Conservation (phyloP, 2,113 vertebrate species). For the Strigops habroptila region DNA sequence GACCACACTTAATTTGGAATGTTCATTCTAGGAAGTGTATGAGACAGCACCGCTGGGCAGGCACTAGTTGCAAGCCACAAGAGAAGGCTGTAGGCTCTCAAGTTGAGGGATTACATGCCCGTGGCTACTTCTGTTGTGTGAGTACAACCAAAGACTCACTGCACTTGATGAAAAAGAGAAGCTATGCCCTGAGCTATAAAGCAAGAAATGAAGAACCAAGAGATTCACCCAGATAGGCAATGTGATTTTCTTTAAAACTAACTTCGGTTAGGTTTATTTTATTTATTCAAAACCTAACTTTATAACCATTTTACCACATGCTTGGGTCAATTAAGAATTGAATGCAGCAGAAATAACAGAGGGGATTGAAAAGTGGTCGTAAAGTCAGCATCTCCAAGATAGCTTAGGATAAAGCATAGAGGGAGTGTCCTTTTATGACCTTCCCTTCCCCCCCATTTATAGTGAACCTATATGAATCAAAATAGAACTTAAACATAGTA, state of each 20-base stretch:
- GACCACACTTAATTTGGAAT: not conserved
- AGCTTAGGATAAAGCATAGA: not conserved
- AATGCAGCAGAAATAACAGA: not conserved
- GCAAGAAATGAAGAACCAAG: not conserved
- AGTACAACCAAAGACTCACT: not conserved
- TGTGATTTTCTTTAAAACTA: not conserved
- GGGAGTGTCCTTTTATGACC: not conserved
- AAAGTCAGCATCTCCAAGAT: not conserved
- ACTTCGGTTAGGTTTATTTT: not conserved
- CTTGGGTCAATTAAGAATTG: not conserved
- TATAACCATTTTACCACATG: not conserved
- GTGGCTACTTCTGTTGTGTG: not conserved
- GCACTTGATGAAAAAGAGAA: not conserved
- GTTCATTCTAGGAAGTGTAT: not conserved
- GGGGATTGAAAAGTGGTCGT: not conserved
- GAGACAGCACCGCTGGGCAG: not conserved
- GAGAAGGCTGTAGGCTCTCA: not conserved
- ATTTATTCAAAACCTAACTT: not conserved
- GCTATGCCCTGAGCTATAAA: not conserved
- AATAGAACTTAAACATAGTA: not conserved
- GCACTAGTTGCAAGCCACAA: rapidly evolving
- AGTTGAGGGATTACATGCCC: not conserved
- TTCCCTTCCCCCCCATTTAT: not conserved
- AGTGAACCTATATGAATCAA: not conserved
- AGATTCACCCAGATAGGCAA: not conserved